These are phyloP conservation scores for Drosophila miranda DNA, from an alignment of 1,140 invertebrate genomes.

Conservation along the genomic window DNA sequence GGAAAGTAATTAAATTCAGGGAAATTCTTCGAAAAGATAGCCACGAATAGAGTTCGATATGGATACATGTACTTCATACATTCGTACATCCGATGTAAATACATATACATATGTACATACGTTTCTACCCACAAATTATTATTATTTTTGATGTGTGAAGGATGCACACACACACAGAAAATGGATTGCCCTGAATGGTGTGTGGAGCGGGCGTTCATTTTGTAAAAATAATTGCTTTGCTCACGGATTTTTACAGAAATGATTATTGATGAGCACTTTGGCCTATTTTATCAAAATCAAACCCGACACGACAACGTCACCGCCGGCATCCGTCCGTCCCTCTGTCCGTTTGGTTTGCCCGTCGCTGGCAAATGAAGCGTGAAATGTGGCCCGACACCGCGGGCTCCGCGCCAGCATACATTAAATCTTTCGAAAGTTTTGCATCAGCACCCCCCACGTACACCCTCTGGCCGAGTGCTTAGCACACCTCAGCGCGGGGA, in stretches of 20 bases:
- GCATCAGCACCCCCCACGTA: too few species aligned
- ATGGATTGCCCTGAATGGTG: constrained; percentile 10
- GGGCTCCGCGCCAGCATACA: constrained; percentile 73
- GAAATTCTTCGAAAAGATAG: neutral
- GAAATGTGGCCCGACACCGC: constrained; percentile 68
- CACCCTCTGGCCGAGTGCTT: neutral
- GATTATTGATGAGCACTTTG: constrained; percentile 69
- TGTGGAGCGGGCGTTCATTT: constrained; percentile 8
- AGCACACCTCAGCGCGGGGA: constrained; percentile 46
- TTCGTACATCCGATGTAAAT: neutral
- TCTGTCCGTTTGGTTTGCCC: constrained; percentile 21
- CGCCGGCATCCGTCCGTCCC: constrained; percentile 12
- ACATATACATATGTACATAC: too few species aligned
- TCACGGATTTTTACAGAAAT: constrained; percentile 53
- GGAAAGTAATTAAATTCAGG: neutral
- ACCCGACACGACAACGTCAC: constrained; percentile 65
- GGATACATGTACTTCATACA: too few species aligned
- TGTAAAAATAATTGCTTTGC: constrained; percentile 53
- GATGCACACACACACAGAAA: constrained; percentile 2
- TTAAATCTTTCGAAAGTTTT: constrained; percentile 75
- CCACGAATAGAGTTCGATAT: neutral
- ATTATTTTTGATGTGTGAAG: constrained; percentile 28
- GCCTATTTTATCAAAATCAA: constrained; percentile 71
- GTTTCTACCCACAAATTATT: constrained; percentile 12
- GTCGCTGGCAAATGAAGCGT: constrained; percentile 62